These are phyloP conservation scores for Xestia xanthographa DNA, from an alignment of 2,888 invertebrate species.

Conservation along the genomic window DNA sequence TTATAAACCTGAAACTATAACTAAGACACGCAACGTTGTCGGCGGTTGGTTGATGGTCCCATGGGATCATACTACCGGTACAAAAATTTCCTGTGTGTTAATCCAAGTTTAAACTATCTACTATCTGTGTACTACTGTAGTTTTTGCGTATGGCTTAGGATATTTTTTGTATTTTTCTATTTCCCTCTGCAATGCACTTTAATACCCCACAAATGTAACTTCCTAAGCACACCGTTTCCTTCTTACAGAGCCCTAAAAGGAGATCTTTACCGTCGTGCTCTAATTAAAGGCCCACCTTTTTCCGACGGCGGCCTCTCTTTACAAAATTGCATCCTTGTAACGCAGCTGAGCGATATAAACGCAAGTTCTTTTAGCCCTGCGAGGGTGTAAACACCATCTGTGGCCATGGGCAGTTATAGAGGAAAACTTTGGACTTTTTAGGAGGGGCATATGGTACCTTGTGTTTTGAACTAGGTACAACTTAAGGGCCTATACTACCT, in stretches of 20 bases:
- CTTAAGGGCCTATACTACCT: too few species aligned
- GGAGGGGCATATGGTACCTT: neutral
- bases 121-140: too few species aligned
- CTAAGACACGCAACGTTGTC: too few species aligned
- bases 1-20: too few species aligned
- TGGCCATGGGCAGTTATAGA: slow-evolving; percentile 2
- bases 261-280: slow-evolving; percentile 1
- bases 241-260: slow-evolving; percentile 11
- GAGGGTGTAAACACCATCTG: slow-evolving; percentile 29
- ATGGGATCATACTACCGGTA: too few species aligned
- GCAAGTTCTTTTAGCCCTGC: slow-evolving; percentile 15
- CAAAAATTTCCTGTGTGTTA: too few species aligned
- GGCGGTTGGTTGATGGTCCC: too few species aligned
- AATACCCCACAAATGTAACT: neutral
- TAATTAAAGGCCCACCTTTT: slow-evolving; percentile 49
- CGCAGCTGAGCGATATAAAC: slow-evolving; percentile 43
- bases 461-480: neutral
- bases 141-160: too few species aligned
- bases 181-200: neutral
- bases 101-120: too few species aligned
- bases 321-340: slow-evolving; percentile 54
- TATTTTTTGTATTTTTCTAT: neutral
- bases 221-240: slow-evolving; percentile 4
- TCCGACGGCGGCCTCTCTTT: slow-evolving; percentile 32
- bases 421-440: slow-evolving; percentile 16